A percentile compares a stretch with the other conserved stretches of the same genome.
These are phyloP conservation scores for Buathra laborator DNA, from an alignment of 2,888 invertebrate genomes.

Conservation along the genomic window DNA sequence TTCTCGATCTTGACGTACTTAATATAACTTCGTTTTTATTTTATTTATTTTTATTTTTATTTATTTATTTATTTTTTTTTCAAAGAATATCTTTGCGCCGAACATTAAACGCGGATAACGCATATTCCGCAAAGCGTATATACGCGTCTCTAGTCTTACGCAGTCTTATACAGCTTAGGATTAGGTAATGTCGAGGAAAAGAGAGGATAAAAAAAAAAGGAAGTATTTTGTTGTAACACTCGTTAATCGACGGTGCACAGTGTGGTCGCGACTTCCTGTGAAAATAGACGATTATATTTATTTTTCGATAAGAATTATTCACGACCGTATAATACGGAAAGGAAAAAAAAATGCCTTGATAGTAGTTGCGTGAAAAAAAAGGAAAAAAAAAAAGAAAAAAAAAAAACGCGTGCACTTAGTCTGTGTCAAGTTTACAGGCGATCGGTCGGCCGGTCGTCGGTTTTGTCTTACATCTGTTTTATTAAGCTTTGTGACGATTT, in stretches of 20 bases:
- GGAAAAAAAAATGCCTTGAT: slow-evolving; percentile 20
- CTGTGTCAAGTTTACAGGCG: neutral
- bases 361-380: slow-evolving; percentile 11
- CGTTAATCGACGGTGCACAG: slow-evolving; percentile 29
- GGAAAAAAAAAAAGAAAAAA: neutral
- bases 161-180: slow-evolving; percentile 27
- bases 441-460: neutral
- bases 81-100: slow-evolving; percentile 8
- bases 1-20: slow-evolving; percentile 42
- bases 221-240: slow-evolving; percentile 46
- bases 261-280: slow-evolving; percentile 42
- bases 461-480: slow-evolving; percentile 45
- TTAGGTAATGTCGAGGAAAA: slow-evolving; percentile 17
- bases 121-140: neutral
- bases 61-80: too few species aligned
- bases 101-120: neutral
- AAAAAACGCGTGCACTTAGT: neutral
- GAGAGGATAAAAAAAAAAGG: slow-evolving; percentile 22
- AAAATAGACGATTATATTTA: slow-evolving; percentile 48
- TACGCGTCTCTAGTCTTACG: slow-evolving; percentile 22
- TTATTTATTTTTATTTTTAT: neutral
- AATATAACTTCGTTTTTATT: neutral
- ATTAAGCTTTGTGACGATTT: slow-evolving; percentile 46
- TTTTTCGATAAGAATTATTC: slow-evolving; percentile 48
- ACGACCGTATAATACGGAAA: slow-evolving; percentile 16